A percentile compares a stretch with the other conserved stretches of the same genome.
Conservation (phyloP, 1,140 invertebrate species). For the Grapholita molesta region DNA sequence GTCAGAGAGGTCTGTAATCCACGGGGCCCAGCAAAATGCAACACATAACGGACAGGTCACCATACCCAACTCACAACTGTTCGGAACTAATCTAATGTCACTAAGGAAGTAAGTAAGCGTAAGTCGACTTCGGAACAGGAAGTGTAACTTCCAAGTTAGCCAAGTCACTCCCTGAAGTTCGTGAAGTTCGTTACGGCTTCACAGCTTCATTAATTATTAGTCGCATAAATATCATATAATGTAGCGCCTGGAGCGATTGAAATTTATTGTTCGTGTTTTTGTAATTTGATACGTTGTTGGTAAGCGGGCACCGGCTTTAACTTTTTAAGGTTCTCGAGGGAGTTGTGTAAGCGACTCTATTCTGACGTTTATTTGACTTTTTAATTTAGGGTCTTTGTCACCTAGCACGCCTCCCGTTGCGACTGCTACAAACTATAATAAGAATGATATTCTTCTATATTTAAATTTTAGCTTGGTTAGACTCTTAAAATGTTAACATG, state of each 20-base stretch:
- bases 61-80: conserved; percentile 42
- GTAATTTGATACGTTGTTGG: conserved; percentile 16
- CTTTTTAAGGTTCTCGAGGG: not conserved
- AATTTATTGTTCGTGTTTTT: conserved; percentile 18
- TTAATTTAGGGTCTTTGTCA: not conserved
- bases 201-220: conserved; percentile 19
- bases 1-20: not conserved
- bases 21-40: not conserved
- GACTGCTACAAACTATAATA: not conserved
- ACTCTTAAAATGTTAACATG: too few relatives aligned
- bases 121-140: conserved; percentile 54
- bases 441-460: not conserved
- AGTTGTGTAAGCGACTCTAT: not conserved
- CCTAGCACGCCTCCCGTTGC: not conserved
- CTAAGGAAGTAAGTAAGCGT: conserved; percentile 62
- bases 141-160: conserved; percentile 39
- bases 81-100: conserved; percentile 59
- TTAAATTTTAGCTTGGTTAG: too few relatives aligned
- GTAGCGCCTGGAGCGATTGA: conserved; percentile 16
- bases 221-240: conserved; percentile 20
- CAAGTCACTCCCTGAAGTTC: conserved; percentile 32
- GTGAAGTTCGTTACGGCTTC: conserved; percentile 18
- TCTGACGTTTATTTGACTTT: not conserved
- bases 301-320: not conserved
- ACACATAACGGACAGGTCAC: conserved; percentile 19